Evolutionary conservation across 2,797 vertebrate species (phyloP), one percentile per base, ranked within the genome.

Genomic region (Argya squamiceps): DNA sequence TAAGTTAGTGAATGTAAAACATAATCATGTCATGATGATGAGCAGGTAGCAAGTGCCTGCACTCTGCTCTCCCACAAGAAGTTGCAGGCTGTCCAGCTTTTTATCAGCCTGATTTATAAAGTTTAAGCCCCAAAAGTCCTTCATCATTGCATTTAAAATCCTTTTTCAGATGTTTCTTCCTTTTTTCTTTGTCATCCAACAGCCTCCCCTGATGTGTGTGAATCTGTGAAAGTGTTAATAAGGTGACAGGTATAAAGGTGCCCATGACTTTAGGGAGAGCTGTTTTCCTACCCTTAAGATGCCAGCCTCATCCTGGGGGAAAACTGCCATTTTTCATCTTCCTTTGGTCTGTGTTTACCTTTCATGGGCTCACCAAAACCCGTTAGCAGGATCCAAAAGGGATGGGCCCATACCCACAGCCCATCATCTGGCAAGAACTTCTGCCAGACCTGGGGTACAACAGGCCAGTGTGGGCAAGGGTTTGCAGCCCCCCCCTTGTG

Each of bases 201-300:
- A 30, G 23, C 9, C 23, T 85, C 12, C 24, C 37, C 49, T n/a
- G 27, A 59, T 50, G 34, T 39, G 14, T 44, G 11, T 50, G 34
- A 52, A 50, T 55, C 62, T 75, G 30, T 41, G 44, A 17, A 88
- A 71, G 32, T 30, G 17, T 69, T 69, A 76, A 50, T 37, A n/a
- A 1, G 1, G 16, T 0, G 0, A 39, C 29, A 49, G 6, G 3
- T n/a, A 30, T 41, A 44, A 64, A 58, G 30, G 41, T 49, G 30
- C 10, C 22, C 20, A 9, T 0, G 1, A 59, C 22, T 79, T 78
- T 29, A 67, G 27, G 15, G 34, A 62, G 46, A 76, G 44, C 34
- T 84, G 20, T 23, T 41, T 69, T 47, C 39, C 16, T 32, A 29
- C 36, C 18, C 16, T 56, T 79, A 50, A 73, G 29, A 34, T 47